A percentile compares a stretch with the other conserved stretches of the same genome.
Evolutionary conservation across 2,113 vertebrate genomes (phyloP).

Genomic region (Recurvirostra avosetta): DNA sequence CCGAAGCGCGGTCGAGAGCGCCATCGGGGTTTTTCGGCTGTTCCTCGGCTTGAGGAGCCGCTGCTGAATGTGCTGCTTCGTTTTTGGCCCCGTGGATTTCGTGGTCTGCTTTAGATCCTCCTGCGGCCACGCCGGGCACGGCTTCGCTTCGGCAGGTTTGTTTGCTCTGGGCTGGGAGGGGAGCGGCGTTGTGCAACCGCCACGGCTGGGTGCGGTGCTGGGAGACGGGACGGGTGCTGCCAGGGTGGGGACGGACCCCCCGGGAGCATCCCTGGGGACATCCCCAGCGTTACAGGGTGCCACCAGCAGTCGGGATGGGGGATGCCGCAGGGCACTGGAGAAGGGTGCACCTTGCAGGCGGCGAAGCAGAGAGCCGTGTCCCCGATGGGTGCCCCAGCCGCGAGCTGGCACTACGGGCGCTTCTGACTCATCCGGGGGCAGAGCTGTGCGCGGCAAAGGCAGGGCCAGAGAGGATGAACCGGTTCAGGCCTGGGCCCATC

Average conservation of each 20-base stretch:
- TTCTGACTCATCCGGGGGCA: slow-evolving; percentile 42
- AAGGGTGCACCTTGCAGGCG: neutral
- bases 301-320: neutral
- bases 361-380: neutral
- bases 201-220: neutral
- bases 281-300: neutral
- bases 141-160: neutral
- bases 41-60: neutral
- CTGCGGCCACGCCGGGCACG: rapidly evolving
- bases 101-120: neutral
- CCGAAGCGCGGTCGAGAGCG: rapidly evolving
- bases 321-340: neutral
- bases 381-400: neutral
- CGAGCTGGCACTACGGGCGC: neutral
- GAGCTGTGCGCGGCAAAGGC: neutral
- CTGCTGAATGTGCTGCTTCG: neutral
- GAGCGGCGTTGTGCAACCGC: neutral
- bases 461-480: slow-evolving; percentile 14
- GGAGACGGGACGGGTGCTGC: neutral
- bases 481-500: slow-evolving; percentile 16
- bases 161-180: neutral
- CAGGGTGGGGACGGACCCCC: neutral
- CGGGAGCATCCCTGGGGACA: neutral
- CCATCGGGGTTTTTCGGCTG: rapidly evolving
- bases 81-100: rapidly evolving